Percentiles rank a stretch among this genome's conserved stretches.
Evolutionary conservation across 2,113 vertebrate genomes (phyloP).

Genomic region (Calypte anna): DNA sequence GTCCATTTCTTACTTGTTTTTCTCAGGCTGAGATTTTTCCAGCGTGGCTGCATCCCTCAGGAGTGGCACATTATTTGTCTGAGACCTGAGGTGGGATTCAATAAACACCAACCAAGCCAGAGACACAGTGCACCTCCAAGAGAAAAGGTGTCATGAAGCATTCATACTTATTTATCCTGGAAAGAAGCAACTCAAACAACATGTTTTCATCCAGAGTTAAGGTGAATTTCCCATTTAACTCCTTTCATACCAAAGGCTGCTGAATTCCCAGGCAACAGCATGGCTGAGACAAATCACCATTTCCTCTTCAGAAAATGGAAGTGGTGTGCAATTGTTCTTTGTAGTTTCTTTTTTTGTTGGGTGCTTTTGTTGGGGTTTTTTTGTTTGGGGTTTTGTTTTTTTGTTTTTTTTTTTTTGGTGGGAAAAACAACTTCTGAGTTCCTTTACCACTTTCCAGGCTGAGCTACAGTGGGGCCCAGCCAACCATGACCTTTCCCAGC

Average conservation of each 20-base stretch:
- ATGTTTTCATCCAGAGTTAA: neutral
- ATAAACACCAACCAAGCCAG: neutral
- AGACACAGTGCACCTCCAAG: neutral
- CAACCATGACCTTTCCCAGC: neutral
- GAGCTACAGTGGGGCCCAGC: neutral
- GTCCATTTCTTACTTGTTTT: neutral
- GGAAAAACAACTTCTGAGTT: constrained; percentile 17
- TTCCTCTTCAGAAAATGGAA: constrained; percentile 53
- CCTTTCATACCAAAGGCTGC: neutral
- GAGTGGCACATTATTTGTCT: neutral
- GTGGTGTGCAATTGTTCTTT: neutral
- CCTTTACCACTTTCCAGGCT: constrained; percentile 24
- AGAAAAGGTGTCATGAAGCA: neutral
- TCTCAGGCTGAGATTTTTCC: neutral
- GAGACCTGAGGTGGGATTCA: constrained; percentile 2
- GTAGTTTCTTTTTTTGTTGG: no score
- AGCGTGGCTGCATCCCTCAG: neutral
- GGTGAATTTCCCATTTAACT: constrained; percentile 12
- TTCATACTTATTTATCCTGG: neutral
- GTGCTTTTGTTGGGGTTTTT: no score
- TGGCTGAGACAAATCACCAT: neutral
- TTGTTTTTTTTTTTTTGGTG: neutral
- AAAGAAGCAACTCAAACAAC: neutral
- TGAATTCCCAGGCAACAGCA: constrained; percentile 1
- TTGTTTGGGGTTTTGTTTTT: neutral